phyloP scores from a whole-genome alignment of 1,140 invertebrate species.

The Drosophila micromelanica region DNA sequence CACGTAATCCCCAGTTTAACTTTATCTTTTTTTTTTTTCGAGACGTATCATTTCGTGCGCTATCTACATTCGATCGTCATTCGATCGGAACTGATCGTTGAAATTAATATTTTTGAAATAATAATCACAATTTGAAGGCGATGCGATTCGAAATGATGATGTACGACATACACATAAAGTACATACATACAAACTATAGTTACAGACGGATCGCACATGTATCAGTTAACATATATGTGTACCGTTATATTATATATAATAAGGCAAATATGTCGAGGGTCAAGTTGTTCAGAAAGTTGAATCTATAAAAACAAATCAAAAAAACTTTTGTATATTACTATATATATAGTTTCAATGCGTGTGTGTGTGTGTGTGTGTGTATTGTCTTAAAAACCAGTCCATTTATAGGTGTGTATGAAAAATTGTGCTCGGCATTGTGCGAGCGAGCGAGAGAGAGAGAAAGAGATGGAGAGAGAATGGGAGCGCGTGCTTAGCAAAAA shows the following conservation, averaged over 20 bases:
- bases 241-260: slow-evolving; percentile 76
- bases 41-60: slow-evolving; percentile 7
- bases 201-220: slow-evolving; percentile 42
- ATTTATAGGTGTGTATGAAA: slow-evolving; percentile 31
- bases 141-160: slow-evolving; percentile 36
- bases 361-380: slow-evolving; percentile 38
- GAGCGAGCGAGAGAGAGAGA: slow-evolving; percentile 14
- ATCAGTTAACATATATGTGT: slow-evolving; percentile 1
- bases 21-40: slow-evolving; percentile 7
- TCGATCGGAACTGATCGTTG: slow-evolving; percentile 10
- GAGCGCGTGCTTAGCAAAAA: slow-evolving; percentile 13
- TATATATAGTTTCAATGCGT: slow-evolving; percentile 1
- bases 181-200: slow-evolving; percentile 33
- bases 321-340: background rate
- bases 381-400: slow-evolving; percentile 77
- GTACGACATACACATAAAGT: slow-evolving; percentile 19
- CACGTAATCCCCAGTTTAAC: background rate
- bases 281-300: slow-evolving; percentile 31
- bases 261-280: slow-evolving; percentile 76
- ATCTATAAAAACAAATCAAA: slow-evolving; percentile 3
- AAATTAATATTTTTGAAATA: slow-evolving; percentile 45
- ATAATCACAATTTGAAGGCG: slow-evolving; percentile 26
- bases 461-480: slow-evolving; percentile 2
- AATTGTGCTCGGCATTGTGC: slow-evolving; percentile 15
- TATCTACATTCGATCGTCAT: slow-evolving; percentile 2